A percentile compares a stretch with the other conserved stretches of the same genome.
Evolutionary conservation across 2,797 vertebrate species (phyloP).

Genomic region (Poecilia picta): DNA sequence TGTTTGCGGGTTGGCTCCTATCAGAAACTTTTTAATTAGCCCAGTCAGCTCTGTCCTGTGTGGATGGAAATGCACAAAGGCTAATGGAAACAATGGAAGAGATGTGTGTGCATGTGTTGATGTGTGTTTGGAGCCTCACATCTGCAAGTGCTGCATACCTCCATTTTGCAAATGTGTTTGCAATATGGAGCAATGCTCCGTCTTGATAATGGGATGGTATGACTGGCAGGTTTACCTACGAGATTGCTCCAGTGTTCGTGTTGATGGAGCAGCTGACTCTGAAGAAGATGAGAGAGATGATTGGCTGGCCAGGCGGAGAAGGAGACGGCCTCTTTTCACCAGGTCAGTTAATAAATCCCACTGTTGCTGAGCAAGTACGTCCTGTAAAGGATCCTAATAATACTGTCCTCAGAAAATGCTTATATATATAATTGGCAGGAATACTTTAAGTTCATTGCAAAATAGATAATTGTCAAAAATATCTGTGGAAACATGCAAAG

Average conservation of each 20-base stretch:
- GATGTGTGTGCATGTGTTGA: conserved; percentile 1
- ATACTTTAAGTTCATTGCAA: not conserved
- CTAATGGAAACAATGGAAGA: conserved; percentile 50
- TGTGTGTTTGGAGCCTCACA: conserved; percentile 12
- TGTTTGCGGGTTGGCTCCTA: conserved; percentile 75
- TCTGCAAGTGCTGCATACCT: not conserved
- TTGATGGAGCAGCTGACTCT: conserved; percentile 99
- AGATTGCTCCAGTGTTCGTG: conserved; percentile 98
- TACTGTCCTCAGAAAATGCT: not conserved
- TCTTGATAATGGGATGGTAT: conserved; percentile 4
- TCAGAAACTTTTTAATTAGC: conserved; percentile 80
- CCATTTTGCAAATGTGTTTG: conserved; percentile 3
- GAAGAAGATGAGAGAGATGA: conserved; percentile 98
- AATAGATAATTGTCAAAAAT: not conserved
- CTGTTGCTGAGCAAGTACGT: not conserved
- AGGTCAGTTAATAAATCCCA: conserved; percentile 77
- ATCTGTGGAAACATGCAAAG: not conserved
- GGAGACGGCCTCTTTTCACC: conserved; percentile 98
- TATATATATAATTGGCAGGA: not conserved
- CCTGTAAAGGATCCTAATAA: not conserved
- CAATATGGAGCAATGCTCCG: not conserved
- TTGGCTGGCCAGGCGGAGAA: conserved; percentile 94
- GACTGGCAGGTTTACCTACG: conserved; percentile 94
- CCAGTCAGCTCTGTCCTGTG: conserved; percentile 61
- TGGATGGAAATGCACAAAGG: conserved; percentile 46